These are phyloP conservation scores for Brachionus asplanchnoidis DNA, from an alignment of 1,140 invertebrate genomes.

Conservation along the genomic window DNA sequence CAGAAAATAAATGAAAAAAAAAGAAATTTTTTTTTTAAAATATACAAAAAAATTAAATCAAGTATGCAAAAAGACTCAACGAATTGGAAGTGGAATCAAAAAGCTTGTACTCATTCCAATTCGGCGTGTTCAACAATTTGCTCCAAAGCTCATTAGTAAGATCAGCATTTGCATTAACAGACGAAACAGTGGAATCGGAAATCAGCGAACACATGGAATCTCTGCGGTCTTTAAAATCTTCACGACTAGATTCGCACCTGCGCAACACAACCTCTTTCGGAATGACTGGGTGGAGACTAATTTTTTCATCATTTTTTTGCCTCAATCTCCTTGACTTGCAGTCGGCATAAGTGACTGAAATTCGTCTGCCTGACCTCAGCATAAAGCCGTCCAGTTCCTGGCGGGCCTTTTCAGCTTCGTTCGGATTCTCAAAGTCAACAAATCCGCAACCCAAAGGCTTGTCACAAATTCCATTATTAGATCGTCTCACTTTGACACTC, in stretches of 20 bases:
- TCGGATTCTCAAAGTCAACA: constrained; percentile 38
- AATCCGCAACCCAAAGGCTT: constrained; percentile 34
- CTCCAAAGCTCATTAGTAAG: not conserved
- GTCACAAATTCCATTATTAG: constrained; percentile 4
- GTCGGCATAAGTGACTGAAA: constrained; percentile 35
- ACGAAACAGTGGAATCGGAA: constrained; percentile 6
- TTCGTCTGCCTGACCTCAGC: not conserved
- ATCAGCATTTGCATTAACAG: not conserved
- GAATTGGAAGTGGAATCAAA: not conserved
- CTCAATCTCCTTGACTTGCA: constrained; percentile 17
- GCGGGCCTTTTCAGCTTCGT: constrained; percentile 29
- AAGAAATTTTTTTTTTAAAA: not conserved
- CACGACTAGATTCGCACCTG: not conserved
- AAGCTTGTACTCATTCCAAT: constrained; percentile 37
- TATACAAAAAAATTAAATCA: not conserved
- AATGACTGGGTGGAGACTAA: not conserved
- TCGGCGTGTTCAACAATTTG: not conserved
- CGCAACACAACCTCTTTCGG: not conserved
- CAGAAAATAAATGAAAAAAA: not conserved
- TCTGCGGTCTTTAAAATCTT: not conserved
- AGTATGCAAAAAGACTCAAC: not conserved
- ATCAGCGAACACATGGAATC: constrained; percentile 16
- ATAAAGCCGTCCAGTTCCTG: not conserved
- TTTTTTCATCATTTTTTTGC: not conserved
- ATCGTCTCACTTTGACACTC: constrained; percentile 27